Evolutionary conservation across 2,888 invertebrate species (phyloP).

Genomic region (Pocota personata): DNA sequence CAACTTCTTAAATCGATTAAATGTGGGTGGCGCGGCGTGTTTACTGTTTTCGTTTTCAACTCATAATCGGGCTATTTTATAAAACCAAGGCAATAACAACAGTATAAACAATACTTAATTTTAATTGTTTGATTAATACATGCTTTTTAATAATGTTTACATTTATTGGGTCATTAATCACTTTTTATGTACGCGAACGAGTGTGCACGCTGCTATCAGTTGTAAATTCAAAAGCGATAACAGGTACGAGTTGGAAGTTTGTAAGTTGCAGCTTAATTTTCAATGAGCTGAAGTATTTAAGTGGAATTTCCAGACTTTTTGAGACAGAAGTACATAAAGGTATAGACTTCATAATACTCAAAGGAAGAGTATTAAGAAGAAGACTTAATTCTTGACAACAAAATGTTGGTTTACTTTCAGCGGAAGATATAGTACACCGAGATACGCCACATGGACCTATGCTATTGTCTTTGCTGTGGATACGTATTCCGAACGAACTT

Average conservation of each 20-base stretch:
- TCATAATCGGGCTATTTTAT: not conserved
- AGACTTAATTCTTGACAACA: too few relatives aligned
- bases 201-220: not conserved
- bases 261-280: not conserved
- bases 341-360: too few relatives aligned
- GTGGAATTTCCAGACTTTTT: not conserved
- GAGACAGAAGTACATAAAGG: not conserved
- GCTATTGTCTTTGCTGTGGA: too few relatives aligned
- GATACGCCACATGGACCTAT: too few relatives aligned
- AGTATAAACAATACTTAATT: not conserved
- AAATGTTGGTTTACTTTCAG: too few relatives aligned
- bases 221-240: not conserved
- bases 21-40: not conserved
- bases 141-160: not conserved
- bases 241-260: not conserved
- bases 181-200: not conserved
- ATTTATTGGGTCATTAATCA: slow-evolving; percentile 3
- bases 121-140: not conserved
- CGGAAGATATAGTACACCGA: too few relatives aligned
- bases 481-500: too few relatives aligned
- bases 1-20: not conserved
- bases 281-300: not conserved
- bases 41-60: not conserved
- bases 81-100: not conserved
- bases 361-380: too few relatives aligned